Conservation (phyloP, 2,888 invertebrate genomes). For the Biston stratarius region DNA sequence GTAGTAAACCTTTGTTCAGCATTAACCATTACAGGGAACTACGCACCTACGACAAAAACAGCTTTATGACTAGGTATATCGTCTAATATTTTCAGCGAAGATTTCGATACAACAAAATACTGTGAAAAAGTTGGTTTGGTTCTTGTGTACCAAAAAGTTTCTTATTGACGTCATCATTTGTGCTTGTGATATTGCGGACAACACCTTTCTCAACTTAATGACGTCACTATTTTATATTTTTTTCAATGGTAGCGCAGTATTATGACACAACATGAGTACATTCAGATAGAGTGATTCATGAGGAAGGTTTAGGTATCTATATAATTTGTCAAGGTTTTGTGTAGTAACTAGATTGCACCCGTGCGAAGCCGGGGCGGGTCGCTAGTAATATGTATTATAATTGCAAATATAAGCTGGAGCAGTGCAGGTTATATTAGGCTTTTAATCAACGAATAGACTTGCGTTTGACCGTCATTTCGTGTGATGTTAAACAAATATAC, state of each 20-base stretch:
- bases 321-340: no score
- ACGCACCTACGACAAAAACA: neutral
- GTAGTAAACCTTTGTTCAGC: conserved; percentile 1
- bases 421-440: no score
- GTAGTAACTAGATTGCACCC: no score
- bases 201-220: neutral
- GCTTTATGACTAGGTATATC: neutral
- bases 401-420: no score
- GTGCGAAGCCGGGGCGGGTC: no score
- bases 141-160: neutral
- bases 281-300: no score
- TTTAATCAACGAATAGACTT: no score
- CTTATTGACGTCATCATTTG: conserved; percentile 15
- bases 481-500: no score
- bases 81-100: neutral
- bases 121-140: neutral
- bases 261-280: no score
- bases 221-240: conserved; percentile 2
- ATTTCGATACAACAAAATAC: neutral
- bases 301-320: no score
- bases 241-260: neutral
- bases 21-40: neutral
- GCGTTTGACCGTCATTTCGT: no score
- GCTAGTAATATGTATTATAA: no score
- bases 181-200: neutral